Evolutionary conservation across 2,113 vertebrate genomes (phyloP).

Genomic region (Phyllostomus discolor): DNA sequence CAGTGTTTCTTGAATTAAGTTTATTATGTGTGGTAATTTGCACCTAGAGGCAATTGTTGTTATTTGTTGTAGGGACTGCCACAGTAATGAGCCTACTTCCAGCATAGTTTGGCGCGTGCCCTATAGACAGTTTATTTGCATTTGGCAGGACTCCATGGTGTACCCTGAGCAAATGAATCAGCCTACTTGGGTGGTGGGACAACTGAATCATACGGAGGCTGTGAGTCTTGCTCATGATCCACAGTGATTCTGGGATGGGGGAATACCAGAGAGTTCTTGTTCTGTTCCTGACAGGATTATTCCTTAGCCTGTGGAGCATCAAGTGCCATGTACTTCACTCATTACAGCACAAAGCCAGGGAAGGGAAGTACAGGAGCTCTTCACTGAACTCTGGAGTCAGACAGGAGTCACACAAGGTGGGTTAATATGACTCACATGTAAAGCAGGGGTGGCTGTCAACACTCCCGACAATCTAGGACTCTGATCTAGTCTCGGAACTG

Average conservation of each 20-base stretch:
- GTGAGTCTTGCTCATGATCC: background rate
- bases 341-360: background rate
- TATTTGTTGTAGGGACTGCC: slow-evolving; percentile 61
- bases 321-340: background rate
- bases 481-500: background rate
- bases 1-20: slow-evolving; percentile 66
- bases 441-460: background rate
- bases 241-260: background rate
- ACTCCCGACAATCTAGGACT: background rate
- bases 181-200: background rate
- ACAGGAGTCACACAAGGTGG: background rate
- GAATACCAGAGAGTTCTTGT: background rate
- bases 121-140: slow-evolving; percentile 7
- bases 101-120: slow-evolving; percentile 49
- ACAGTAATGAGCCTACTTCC: slow-evolving; percentile 61
- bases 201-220: background rate
- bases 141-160: slow-evolving; percentile 59
- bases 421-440: background rate
- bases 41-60: slow-evolving; percentile 64
- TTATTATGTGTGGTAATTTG: slow-evolving; percentile 67
- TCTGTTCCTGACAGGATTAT: background rate
- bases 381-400: background rate
- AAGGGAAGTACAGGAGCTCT: background rate
- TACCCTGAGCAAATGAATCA: slow-evolving; percentile 58
- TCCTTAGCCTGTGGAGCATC: background rate